phyloP scores from a whole-genome alignment of 1,140 invertebrate species.

The Rhizoglyphus robini region DNA sequence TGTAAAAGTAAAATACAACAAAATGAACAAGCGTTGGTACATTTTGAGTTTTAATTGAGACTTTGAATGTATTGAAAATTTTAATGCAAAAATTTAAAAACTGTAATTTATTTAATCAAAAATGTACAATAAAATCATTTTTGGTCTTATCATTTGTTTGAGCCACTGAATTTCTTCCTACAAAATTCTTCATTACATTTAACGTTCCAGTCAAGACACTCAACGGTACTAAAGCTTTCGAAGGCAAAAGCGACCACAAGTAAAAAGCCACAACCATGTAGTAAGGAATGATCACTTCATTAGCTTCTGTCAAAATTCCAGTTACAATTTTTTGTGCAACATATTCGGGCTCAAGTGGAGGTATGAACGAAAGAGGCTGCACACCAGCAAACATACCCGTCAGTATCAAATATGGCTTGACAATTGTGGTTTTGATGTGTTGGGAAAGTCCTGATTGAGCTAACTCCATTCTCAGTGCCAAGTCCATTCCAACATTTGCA shows the following conservation, averaged over 20 bases:
- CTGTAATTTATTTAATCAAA: too few relatives aligned
- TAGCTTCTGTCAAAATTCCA: constrained; percentile 64
- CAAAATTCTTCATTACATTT: too few relatives aligned
- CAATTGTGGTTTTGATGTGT: constrained; percentile 68
- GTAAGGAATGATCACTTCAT: constrained; percentile 52
- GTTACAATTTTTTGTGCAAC: constrained; percentile 67
- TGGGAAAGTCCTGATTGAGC: constrained; percentile 39
- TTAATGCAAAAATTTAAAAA: too few relatives aligned
- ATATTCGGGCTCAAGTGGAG: constrained; percentile 46
- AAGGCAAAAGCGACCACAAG: background rate
- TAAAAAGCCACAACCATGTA: constrained; percentile 19
- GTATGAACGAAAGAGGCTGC: background rate
- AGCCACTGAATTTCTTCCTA: too few relatives aligned
- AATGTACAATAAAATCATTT: too few relatives aligned
- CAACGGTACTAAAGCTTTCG: background rate
- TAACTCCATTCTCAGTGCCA: constrained; percentile 63
- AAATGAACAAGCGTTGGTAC: too few relatives aligned
- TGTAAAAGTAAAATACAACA: too few relatives aligned
- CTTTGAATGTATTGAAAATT: too few relatives aligned
- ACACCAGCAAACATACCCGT: constrained; percentile 85
- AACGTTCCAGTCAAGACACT: too few relatives aligned
- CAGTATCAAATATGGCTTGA: constrained; percentile 82
- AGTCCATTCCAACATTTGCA: constrained; percentile 83
- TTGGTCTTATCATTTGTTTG: too few relatives aligned
- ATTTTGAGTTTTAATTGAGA: too few relatives aligned